Conservation (phyloP, 2,888 invertebrate species). For the Sympetrum striolatum region DNA sequence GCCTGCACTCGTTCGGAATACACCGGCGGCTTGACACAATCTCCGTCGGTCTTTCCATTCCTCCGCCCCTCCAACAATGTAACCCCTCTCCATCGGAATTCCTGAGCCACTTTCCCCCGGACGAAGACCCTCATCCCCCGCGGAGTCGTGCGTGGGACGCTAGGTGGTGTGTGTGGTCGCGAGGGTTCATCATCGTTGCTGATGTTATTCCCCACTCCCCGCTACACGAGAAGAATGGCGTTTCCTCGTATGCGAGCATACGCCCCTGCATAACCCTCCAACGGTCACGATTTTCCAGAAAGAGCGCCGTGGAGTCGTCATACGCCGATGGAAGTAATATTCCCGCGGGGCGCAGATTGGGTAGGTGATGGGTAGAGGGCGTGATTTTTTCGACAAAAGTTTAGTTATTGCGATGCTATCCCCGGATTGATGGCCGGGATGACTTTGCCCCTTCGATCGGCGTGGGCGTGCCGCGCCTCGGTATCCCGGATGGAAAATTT, state of each 20-base stretch:
- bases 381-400: neutral
- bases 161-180: constrained; percentile 7
- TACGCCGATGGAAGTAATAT: neutral
- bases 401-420: neutral
- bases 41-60: neutral
- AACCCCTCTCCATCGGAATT: constrained; percentile 6
- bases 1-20: constrained; percentile 6
- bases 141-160: neutral
- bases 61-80: neutral
- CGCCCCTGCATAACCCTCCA: neutral
- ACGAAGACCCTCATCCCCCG: neutral
- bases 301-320: neutral
- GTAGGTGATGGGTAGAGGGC: neutral
- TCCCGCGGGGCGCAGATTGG: neutral
- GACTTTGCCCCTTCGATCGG: neutral
- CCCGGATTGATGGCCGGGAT: neutral
- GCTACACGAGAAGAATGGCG: neutral
- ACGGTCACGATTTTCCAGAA: neutral
- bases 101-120: neutral
- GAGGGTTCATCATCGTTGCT: neutral
- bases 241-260: neutral
- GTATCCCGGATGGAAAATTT: neutral
- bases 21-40: neutral
- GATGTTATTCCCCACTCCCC: neutral
- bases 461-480: neutral